These are phyloP conservation scores for Euplexia lucipara DNA, from an alignment of 2,888 invertebrate genomes.

Conservation along the genomic window DNA sequence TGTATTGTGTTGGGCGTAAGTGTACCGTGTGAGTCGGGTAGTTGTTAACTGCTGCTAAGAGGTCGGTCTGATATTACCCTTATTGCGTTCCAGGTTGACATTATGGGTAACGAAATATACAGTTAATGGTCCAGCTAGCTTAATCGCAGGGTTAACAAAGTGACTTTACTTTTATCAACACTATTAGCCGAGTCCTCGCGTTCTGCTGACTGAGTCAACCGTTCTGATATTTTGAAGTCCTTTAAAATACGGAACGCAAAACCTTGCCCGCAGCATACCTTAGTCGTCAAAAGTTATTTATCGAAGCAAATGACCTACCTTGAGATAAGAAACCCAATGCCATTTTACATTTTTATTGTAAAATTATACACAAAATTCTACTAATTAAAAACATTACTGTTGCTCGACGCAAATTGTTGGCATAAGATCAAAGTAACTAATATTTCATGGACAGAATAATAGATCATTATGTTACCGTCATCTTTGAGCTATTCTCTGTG, in stretches of 20 bases:
- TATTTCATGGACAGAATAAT: slow-evolving; percentile 22
- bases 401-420: slow-evolving; percentile 17
- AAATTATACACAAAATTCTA: not conserved
- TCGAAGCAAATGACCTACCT: not conserved
- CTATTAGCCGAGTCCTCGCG: not conserved
- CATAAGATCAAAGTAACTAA: slow-evolving; percentile 21
- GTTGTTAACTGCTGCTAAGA: slow-evolving; percentile 17
- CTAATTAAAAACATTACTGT: slow-evolving; percentile 1
- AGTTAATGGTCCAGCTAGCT: slow-evolving; percentile 16
- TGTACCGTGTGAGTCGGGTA: slow-evolving; percentile 44
- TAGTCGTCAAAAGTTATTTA: not conserved
- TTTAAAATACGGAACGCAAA: no score
- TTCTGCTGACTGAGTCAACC: not conserved
- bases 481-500: slow-evolving; percentile 1
- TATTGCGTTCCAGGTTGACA: slow-evolving; percentile 31
- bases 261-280: not conserved
- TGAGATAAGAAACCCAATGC: not conserved
- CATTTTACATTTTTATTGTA: not conserved
- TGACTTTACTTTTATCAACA: not conserved
- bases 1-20: slow-evolving; percentile 45
- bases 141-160: slow-evolving; percentile 7
- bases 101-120: slow-evolving; percentile 35
- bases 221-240: no score
- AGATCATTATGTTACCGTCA: slow-evolving; percentile 6
- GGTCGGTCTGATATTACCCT: slow-evolving; percentile 20